Percentiles rank a stretch among this genome's conserved stretches.
Evolutionary conservation across 1,140 invertebrate species (phyloP).

Genomic region (Zaprionus kolodkinae): DNA sequence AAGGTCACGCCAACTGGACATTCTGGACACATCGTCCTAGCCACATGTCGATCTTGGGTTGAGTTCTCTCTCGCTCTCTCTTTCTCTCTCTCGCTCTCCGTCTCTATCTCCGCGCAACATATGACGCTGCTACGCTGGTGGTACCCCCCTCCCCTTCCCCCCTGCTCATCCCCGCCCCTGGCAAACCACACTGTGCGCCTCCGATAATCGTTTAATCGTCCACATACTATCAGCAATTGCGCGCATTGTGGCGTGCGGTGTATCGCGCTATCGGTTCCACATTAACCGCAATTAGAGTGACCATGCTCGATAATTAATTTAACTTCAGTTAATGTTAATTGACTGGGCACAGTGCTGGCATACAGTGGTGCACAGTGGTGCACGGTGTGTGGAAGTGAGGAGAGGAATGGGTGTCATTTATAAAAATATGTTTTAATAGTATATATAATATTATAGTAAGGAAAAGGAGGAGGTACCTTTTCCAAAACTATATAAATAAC

Average conservation of each 20-base stretch:
- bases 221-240: slow-evolving; percentile 56
- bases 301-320: slow-evolving; percentile 71
- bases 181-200: slow-evolving; percentile 1
- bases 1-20: slow-evolving; percentile 42
- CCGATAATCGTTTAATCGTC: slow-evolving; percentile 72
- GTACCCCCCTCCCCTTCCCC: neutral
- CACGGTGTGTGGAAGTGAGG: too few relatives aligned
- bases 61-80: neutral
- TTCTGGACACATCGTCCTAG: neutral
- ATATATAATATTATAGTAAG: neutral
- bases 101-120: slow-evolving; percentile 5
- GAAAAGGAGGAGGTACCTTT: neutral
- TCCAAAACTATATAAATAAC: neutral
- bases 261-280: slow-evolving; percentile 63
- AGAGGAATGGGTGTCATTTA: too few relatives aligned
- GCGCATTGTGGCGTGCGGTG: slow-evolving; percentile 45
- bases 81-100: too few relatives aligned
- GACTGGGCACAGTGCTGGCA: slow-evolving; percentile 10
- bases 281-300: slow-evolving; percentile 73
- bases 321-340: slow-evolving; percentile 75
- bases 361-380: slow-evolving; percentile 33
- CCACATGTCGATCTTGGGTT: slow-evolving; percentile 25
- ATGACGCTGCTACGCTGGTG: slow-evolving; percentile 20
- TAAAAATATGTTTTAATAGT: too few relatives aligned
- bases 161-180: neutral